These are phyloP conservation scores for Rhynchopsitta pachyrhyncha DNA, from an alignment of 2,113 vertebrate genomes.

Conservation along the genomic window DNA sequence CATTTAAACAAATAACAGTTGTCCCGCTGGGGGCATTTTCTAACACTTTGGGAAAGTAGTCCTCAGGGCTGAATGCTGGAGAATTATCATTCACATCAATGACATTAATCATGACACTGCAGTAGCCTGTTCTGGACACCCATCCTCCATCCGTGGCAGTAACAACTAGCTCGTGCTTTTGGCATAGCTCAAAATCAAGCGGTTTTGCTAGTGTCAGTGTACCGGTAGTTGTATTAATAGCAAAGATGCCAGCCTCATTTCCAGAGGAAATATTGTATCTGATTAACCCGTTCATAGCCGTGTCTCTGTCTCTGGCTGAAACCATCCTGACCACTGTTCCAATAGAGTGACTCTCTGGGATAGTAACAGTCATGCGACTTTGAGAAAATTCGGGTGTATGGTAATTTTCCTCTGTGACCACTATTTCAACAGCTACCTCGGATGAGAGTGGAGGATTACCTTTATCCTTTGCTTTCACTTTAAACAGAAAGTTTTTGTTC, in stretches of 20 bases:
- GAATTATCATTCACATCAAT: slow-evolving; percentile 95
- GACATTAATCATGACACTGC: slow-evolving; percentile 84
- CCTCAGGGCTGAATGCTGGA: slow-evolving; percentile 84
- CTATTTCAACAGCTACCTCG: slow-evolving; percentile 78
- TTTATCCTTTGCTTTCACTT: slow-evolving; percentile 86
- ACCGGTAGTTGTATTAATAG: slow-evolving; percentile 87
- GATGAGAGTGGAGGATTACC: slow-evolving; percentile 91
- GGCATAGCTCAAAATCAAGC: slow-evolving; percentile 88
- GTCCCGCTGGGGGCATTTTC: slow-evolving; percentile 98
- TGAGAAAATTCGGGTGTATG: slow-evolving; percentile 96
- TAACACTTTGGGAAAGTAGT: slow-evolving; percentile 88
- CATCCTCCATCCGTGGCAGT: slow-evolving; percentile 92
- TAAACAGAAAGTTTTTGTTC: slow-evolving; percentile 85
- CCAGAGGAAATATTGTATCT: slow-evolving; percentile 88
- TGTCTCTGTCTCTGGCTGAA: slow-evolving; percentile 91
- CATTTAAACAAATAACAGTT: slow-evolving; percentile 88
- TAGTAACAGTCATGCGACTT: slow-evolving; percentile 83
- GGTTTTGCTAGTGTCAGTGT: slow-evolving; percentile 80
- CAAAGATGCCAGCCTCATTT: slow-evolving; percentile 85
- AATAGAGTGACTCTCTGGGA: slow-evolving; percentile 85
- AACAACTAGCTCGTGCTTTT: slow-evolving; percentile 86
- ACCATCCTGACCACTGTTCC: slow-evolving; percentile 85
- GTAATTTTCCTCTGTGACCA: slow-evolving; percentile 94
- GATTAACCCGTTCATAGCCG: slow-evolving; percentile 90
- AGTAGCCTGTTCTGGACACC: slow-evolving; percentile 89